phyloP scores from a whole-genome alignment of 2,888 invertebrate species.

The Xanthostigma xanthostigma region DNA sequence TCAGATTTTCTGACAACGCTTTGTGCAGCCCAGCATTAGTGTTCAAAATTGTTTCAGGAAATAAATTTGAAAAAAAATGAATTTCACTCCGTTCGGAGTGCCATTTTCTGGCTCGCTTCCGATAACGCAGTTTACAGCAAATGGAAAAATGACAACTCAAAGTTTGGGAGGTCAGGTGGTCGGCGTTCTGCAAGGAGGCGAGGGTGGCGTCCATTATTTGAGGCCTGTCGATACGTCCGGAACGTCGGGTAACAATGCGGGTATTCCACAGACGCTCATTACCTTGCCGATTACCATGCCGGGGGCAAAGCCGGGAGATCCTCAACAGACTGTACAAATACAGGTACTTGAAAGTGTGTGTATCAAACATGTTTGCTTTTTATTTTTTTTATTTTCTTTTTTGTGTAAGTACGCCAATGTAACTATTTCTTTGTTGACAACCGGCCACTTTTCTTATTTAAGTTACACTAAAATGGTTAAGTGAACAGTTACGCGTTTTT shows the following conservation, averaged over 20 bases:
- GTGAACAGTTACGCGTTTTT: too few relatives aligned
- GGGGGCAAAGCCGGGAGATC: slow-evolving; percentile 58
- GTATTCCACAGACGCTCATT: slow-evolving; percentile 46
- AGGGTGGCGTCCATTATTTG: slow-evolving; percentile 61
- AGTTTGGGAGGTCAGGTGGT: slow-evolving; percentile 57
- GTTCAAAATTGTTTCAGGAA: slow-evolving; percentile 1
- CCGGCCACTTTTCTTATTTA: too few relatives aligned
- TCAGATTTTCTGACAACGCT: too few relatives aligned
- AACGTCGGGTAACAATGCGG: slow-evolving; percentile 8
- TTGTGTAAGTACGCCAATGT: not conserved
- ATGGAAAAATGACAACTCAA: slow-evolving; percentile 49
- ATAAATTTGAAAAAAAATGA: slow-evolving; percentile 37
- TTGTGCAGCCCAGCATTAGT: too few relatives aligned
- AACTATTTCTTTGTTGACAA: too few relatives aligned
- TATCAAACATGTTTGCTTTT: not conserved
- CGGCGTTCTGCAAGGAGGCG: slow-evolving; percentile 50
- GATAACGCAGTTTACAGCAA: slow-evolving; percentile 42
- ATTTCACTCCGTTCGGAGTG: slow-evolving; percentile 57
- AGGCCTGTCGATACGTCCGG: slow-evolving; percentile 36
- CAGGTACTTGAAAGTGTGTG: slow-evolving; percentile 40
- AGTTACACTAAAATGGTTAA: too few relatives aligned
- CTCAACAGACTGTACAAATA: slow-evolving; percentile 64
- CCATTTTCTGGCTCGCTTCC: slow-evolving; percentile 44
- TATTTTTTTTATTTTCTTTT: not conserved
- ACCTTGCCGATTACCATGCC: slow-evolving; percentile 67